Evolutionary conservation across 1,140 invertebrate species (phyloP).

Genomic region (Trachymyrmex cornetzi): DNA sequence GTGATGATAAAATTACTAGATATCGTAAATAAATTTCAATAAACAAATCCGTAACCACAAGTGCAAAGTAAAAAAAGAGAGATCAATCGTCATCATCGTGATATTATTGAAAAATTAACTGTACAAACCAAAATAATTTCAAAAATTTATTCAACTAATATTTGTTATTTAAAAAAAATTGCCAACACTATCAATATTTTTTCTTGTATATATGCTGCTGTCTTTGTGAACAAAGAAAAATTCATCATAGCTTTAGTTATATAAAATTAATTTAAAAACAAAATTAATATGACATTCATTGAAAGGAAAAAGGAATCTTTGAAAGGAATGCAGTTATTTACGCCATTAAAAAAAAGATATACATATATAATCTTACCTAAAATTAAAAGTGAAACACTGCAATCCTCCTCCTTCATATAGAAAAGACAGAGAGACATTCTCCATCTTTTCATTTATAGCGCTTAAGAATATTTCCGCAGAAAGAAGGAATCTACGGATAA

Average conservation of each 20-base stretch:
- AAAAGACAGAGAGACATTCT: background rate
- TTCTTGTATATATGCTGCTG: background rate
- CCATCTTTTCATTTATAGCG: background rate
- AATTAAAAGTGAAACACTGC: background rate
- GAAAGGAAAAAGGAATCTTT: too few relatives aligned
- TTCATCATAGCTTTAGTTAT: background rate
- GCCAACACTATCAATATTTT: too few relatives aligned
- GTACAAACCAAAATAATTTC: background rate
- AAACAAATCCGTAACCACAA: background rate
- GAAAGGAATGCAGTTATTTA: background rate
- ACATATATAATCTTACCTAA: constrained; percentile 16
- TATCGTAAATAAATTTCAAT: background rate
- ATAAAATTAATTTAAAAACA: constrained; percentile 1
- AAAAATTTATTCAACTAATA: background rate
- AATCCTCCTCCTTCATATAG: background rate
- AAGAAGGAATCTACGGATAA: constrained; percentile 1
- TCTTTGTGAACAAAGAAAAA: background rate
- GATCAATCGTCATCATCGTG: background rate
- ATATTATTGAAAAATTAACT: background rate
- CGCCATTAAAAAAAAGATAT: background rate
- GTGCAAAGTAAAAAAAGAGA: background rate
- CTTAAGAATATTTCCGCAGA: background rate
- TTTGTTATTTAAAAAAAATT: background rate
- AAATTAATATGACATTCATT: background rate
- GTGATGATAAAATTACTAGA: background rate